Evolutionary conservation across 2,888 invertebrate species (phyloP).

Genomic region (Meiosimyza platycephala): DNA sequence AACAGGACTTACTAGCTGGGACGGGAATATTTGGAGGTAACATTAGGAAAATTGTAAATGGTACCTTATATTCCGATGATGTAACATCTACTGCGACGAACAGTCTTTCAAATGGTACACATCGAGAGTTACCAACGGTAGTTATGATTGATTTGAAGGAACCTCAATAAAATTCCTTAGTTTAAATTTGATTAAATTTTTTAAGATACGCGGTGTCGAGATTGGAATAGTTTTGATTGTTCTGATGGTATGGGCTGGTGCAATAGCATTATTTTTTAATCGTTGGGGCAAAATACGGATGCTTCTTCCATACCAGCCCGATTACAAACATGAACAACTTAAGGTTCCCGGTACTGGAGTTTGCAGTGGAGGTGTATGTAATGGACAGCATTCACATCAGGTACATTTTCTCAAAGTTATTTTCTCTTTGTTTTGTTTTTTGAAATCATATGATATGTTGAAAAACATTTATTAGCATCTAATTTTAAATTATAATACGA

Average conservation of each 20-base stretch:
- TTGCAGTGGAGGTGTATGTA: slow-evolving; percentile 73
- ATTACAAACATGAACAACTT: slow-evolving; percentile 88
- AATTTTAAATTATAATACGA: too few species aligned
- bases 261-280: slow-evolving; percentile 87
- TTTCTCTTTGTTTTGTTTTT: background rate
- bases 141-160: background rate
- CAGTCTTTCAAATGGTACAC: slow-evolving; percentile 60
- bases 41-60: slow-evolving; percentile 30
- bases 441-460: too few species aligned
- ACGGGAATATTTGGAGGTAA: slow-evolving; percentile 58
- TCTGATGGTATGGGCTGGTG: slow-evolving; percentile 86
- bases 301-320: slow-evolving; percentile 91
- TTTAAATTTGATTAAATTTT: slow-evolving; percentile 18
- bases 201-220: slow-evolving; percentile 87
- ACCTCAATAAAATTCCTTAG: background rate
- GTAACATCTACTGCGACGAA: slow-evolving; percentile 64
- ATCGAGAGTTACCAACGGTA: slow-evolving; percentile 66
- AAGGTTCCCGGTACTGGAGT: slow-evolving; percentile 82
- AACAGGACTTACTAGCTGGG: slow-evolving; percentile 73
- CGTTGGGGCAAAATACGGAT: slow-evolving; percentile 91
- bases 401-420: slow-evolving; percentile 48
- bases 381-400: slow-evolving; percentile 71
- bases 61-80: slow-evolving; percentile 55
- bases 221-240: slow-evolving; percentile 88
- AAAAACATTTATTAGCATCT: too few species aligned